Base-by-base conservation (phyloP, 2,797 vertebrate genomes). In the Poeciliopsis gracilis region DNA sequence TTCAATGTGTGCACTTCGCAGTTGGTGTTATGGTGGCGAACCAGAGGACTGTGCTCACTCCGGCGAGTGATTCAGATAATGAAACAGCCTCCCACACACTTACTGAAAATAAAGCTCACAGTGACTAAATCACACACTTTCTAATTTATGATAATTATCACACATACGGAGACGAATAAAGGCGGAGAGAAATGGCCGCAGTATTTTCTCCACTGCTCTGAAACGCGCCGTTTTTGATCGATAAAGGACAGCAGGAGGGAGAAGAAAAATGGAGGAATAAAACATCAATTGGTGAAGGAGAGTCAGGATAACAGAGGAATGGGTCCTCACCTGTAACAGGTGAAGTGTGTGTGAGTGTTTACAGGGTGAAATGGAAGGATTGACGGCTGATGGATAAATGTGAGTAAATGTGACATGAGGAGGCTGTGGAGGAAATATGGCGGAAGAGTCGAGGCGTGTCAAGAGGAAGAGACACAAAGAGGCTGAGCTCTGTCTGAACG, bases 1-100 rank as follows among this genome's bases (percentile, higher is more conserved):
- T 47, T 66, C 33, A 51, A 76, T 49, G 23, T 41, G 51, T 67
- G 41, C 70, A 57, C 69, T 23, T 66, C 36, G 72, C 59, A 15
- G 41, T 61, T 77, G 46, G 75, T 59, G 41, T 13, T 69, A 15
- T 55, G 73, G 66, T 51, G 61, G 18, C 55, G 25, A 30, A 55
- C 53, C 77, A 83, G 77, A 86, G 63, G 41, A 80, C 82, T 72
- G 80, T 82, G 86, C 72, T 90, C 87, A 79, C 45, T 77, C 84
- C 84, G 41, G 87, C 73, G 49, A 66, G 79, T 87, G 85, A 89
- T 87, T 89, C 86, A 87, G 81, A 90, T 88, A 83, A 90, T 88
- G 77, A 90, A 89, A 85, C n/a, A 2, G 59, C 84, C 81, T 76
- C 87, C 47, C 18, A 84, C 82, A 85, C 77, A 72, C 77, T 59